Evolutionary conservation across 2,113 vertebrate genomes (phyloP), one percentile per base, ranked within the genome.

Genomic region (Noctilio leporinus): DNA sequence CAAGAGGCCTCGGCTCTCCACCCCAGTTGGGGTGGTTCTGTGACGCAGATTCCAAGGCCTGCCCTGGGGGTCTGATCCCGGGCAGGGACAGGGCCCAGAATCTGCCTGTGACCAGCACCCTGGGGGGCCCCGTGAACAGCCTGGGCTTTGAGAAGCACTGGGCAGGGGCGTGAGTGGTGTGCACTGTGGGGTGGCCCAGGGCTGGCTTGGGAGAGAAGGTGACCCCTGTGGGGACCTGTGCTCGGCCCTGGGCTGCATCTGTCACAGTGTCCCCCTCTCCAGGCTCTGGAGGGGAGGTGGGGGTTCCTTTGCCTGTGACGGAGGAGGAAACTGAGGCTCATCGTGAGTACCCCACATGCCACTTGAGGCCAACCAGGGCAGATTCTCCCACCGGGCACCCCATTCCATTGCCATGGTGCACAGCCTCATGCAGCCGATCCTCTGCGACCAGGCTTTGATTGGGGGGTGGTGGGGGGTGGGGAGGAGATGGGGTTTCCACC

Each of bases 211-310:
- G 35, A 33, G 87, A 51, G 53, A 20, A 15, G 28, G 9, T 2
- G 10, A 8, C n/a, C 30, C 10, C n/a, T 0, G 1, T 0, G 11
- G 6, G 57, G 35, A n/a, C 17, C 2, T 1, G 9, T 5, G 38
- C 26, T 70, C 0, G 2, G 16, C 12, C 33, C n/a, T 40, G 49
- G 59, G 43, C n/a, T 30, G 15, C 3, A 2, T 7, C 3, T 19
- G 0, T 38, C 47, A 20, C 5, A 0, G 0, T 0, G 10, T 5
- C 15, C 24, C 7, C 12, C 65, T 38, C 7, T 0, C 3, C 15
- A 1, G 69, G 55, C 65, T 38, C 6, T 33, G 38, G 35, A 20
- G 22, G 9, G 19, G 75, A n/a, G 2, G 33, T 3, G 4, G 22
- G 7, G 43, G 0, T 4, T 47, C 55, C 49, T 47, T 49, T 62